Evolutionary conservation across 2,888 invertebrate species (phyloP).

Genomic region (Seladonia tumulorum): DNA sequence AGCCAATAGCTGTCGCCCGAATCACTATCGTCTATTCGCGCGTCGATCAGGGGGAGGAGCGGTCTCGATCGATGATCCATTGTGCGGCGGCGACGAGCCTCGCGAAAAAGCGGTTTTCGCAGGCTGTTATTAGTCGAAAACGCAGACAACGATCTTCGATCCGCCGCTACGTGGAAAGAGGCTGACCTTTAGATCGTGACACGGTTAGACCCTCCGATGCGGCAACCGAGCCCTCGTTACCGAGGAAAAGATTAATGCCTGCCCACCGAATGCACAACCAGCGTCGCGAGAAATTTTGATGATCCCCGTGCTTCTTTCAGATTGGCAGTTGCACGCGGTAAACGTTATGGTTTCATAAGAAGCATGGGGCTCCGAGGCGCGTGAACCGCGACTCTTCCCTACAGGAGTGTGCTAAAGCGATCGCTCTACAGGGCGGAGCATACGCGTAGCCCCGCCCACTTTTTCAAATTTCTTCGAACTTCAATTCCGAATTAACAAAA

Average conservation of each 20-base stretch:
- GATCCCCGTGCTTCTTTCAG: background rate
- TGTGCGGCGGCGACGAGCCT: background rate
- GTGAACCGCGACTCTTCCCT: background rate
- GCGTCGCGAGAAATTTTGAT: conserved; percentile 25
- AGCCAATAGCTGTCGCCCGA: background rate
- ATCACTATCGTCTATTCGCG: background rate
- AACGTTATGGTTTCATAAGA: background rate
- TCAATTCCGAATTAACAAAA: no score
- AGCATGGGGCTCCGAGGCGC: background rate
- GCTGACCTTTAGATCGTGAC: conserved; percentile 70
- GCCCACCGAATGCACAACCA: conserved; percentile 12
- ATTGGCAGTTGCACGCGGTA: background rate
- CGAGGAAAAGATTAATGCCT: conserved; percentile 47
- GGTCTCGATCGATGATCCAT: conserved; percentile 15
- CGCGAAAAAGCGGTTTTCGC: conserved; percentile 11
- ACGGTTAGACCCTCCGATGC: conserved; percentile 63
- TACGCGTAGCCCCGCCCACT: background rate
- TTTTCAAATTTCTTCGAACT: no score
- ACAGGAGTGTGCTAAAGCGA: background rate
- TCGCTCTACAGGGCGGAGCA: background rate
- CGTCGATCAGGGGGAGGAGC: background rate
- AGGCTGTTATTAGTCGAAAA: conserved; percentile 52
- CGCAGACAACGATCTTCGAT: conserved; percentile 61
- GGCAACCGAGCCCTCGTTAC: conserved; percentile 46
- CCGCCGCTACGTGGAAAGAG: conserved; percentile 67